Conservation (phyloP, 2,113 vertebrate species). For the Marcusenius ussheri region DNA sequence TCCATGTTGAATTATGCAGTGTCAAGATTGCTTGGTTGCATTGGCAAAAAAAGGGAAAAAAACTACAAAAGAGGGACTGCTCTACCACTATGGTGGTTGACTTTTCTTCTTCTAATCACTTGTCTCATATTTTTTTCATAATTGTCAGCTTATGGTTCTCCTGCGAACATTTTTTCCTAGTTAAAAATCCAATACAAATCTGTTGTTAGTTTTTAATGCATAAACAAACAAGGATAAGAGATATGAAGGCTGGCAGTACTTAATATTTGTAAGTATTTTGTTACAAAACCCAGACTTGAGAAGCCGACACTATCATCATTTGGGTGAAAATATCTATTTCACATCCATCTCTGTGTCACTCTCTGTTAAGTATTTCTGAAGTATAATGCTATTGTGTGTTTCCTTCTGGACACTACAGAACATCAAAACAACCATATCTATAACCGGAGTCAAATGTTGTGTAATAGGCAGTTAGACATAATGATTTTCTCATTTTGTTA, state of each 20-base stretch:
- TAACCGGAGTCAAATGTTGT: not conserved
- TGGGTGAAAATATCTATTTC: not conserved
- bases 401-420: not conserved
- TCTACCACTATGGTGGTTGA: not conserved
- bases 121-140: not conserved
- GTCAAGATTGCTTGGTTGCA: not conserved
- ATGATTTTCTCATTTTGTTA: not conserved
- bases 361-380: not conserved
- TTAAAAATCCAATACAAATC: not conserved
- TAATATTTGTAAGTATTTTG: not conserved
- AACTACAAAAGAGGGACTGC: not conserved
- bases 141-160: not conserved
- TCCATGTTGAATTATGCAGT: not conserved
- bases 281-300: not conserved
- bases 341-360: not conserved
- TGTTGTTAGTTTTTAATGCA: not conserved
- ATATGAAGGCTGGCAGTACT: not conserved
- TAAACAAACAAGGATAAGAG: not conserved
- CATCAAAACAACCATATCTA: not conserved
- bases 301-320: not conserved
- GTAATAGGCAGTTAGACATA: not conserved
- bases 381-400: not conserved
- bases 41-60: not conserved
- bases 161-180: not conserved
- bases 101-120: not conserved